Evolutionary conservation across 1,140 invertebrate genomes (phyloP), one percentile per base, ranked within the genome.

Genomic region (Drosophila ficusphila): DNA sequence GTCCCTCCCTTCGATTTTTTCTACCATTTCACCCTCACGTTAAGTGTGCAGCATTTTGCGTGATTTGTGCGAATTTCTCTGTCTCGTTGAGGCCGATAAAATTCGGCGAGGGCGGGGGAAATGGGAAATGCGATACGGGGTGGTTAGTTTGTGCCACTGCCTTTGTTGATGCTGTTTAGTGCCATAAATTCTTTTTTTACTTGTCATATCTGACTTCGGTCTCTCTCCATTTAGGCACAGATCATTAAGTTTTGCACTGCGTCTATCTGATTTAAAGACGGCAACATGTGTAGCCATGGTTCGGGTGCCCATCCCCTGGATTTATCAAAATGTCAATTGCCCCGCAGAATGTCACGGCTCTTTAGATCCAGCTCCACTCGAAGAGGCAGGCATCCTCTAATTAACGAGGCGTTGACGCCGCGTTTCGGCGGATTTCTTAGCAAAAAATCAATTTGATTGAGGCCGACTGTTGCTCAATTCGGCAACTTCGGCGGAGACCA

Each of bases 31-130:
- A 86, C 81, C 79, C 76, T 86, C 81, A 86, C 81, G 81, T 76
- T 85, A 85, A 85, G 81, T 85, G 81, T 85, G 81, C 81, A 76
- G 76, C 75, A 85, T 79, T 85, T 76, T 73, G 81, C 81, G 81
- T 86, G 81, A 85, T 85, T 85, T 85, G 81, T 85, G 81, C 81
- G 81, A 85, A 86, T 86, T 79, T 85, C 58, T 44, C 36, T 74
- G 54, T 19, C 54, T 49, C 64, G 53, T 72, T 58, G 41, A 46
- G 61, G 23, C 58, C 42, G 81, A 85, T 85, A 85, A 86, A 86
- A 69, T 38, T 69, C n/a, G 11, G 7, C 18, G 39, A 1, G 47
- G 56, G 60, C n/a, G 21, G 7, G 16, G 39, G 25, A 39, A 18
- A 16, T 8, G 42, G 52, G 64, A 46, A 47, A 54, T 7, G 33